Percentiles rank a stretch among this genome's conserved stretches.
These are phyloP conservation scores for Ptychochromis oligacanthus DNA, from an alignment of 2,113 vertebrate genomes.

Conservation along the genomic window DNA sequence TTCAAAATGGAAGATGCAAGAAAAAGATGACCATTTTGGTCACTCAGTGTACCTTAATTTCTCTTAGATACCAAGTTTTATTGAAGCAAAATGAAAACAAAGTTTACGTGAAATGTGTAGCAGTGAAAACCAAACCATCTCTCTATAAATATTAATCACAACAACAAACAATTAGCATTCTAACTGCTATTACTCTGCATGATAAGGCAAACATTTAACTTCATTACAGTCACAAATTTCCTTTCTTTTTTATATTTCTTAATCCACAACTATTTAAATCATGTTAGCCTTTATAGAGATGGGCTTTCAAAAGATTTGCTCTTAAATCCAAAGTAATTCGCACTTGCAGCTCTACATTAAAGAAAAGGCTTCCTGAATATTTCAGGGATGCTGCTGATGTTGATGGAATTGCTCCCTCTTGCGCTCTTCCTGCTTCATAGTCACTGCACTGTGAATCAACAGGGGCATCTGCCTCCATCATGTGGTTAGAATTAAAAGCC, in stretches of 20 bases:
- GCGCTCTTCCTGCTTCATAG: constrained; percentile 22
- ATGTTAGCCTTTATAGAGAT: not conserved
- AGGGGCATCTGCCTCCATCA: not conserved
- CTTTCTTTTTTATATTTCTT: too few relatives aligned
- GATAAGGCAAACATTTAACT: not conserved
- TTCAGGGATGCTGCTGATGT: not conserved
- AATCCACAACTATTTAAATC: too few relatives aligned
- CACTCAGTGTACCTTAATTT: not conserved
- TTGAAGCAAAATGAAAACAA: not conserved
- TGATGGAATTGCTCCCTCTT: constrained; percentile 53
- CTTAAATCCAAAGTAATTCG: not conserved
- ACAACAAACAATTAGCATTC: not conserved
- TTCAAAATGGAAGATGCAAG: not conserved
- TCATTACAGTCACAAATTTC: not conserved
- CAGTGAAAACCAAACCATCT: not conserved
- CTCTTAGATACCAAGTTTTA: not conserved
- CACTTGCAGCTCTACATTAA: not conserved
- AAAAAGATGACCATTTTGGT: not conserved
- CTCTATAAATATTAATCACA: not conserved
- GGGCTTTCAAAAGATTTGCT: not conserved
- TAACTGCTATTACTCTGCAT: not conserved
- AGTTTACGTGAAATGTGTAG: not conserved
- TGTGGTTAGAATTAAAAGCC: constrained; percentile 10
- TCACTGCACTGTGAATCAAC: not conserved
- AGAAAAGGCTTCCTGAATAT: not conserved